phyloP scores from a whole-genome alignment of 2,888 invertebrate species.

The Platycheirus albimanus region DNA sequence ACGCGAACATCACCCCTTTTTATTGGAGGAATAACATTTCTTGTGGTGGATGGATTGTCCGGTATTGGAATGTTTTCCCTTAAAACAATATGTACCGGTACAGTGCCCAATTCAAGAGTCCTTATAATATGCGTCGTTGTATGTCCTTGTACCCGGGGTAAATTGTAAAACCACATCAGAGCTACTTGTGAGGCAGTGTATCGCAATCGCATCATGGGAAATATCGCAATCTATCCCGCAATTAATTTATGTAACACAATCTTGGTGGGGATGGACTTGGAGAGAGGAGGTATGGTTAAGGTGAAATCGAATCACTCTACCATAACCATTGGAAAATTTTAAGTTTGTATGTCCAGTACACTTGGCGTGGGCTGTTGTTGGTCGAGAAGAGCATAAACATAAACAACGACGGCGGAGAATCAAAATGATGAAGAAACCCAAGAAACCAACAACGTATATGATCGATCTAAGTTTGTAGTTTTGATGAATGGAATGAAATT shows the following conservation, averaged over 20 bases:
- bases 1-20: constrained; percentile 52
- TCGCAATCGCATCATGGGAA: constrained; percentile 74
- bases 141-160: constrained; percentile 22
- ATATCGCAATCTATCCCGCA: constrained; percentile 74
- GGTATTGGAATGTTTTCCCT: constrained; percentile 66
- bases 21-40: constrained; percentile 53
- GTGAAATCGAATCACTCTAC: constrained; percentile 56
- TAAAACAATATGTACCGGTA: constrained; percentile 55
- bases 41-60: constrained; percentile 41
- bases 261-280: constrained; percentile 12
- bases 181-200: constrained; percentile 59
- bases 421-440: no score
- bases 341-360: constrained; percentile 66
- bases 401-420: no score
- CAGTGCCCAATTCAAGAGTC: constrained; percentile 54
- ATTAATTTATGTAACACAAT: constrained; percentile 74
- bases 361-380: constrained; percentile 53
- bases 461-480: no score
- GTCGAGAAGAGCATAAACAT: not conserved
- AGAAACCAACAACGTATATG: no score
- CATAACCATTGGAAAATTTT: constrained; percentile 60
- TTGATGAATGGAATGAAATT: no score
- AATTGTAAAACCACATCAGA: constrained; percentile 3
- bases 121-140: constrained; percentile 62
- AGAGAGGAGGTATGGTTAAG: constrained; percentile 24